A percentile compares a stretch with the other conserved stretches of the same genome.
phyloP scores from a whole-genome alignment of 2,113 vertebrate genomes.

The Sapayoa aenigma region DNA sequence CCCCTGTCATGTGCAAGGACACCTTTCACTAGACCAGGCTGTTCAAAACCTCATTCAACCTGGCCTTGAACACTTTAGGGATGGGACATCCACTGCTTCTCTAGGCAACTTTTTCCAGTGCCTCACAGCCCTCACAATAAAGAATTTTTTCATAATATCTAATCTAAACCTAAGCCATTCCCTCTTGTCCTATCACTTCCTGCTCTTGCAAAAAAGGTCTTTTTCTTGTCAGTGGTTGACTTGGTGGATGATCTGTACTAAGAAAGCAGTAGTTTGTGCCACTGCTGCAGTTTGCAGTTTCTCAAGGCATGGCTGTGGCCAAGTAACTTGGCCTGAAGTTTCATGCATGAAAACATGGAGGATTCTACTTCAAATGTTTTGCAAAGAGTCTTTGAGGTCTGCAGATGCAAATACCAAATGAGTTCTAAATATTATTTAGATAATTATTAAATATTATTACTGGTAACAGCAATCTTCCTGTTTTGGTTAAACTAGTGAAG shows the following conservation, averaged over 20 bases:
- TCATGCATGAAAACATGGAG: background rate
- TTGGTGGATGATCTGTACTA: background rate
- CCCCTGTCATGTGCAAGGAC: background rate
- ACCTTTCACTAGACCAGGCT: background rate
- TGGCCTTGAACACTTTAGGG: background rate
- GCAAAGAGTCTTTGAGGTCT: background rate
- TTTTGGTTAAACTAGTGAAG: background rate
- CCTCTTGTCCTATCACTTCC: background rate
- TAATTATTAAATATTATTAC: conserved; percentile 1
- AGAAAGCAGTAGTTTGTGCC: background rate
- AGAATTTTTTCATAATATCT: background rate
- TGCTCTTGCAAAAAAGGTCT: background rate
- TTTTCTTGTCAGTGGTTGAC: background rate
- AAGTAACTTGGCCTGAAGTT: background rate
- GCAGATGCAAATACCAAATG: background rate
- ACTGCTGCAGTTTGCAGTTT: background rate
- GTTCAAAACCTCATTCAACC: background rate
- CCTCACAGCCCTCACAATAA: background rate
- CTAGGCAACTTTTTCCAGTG: background rate
- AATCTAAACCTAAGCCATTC: background rate
- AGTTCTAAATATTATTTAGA: background rate
- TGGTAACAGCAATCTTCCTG: background rate
- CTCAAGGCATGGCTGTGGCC: background rate
- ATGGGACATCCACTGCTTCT: background rate
- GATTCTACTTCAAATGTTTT: background rate